These are phyloP conservation scores for Unio delphinus DNA, from an alignment of 2,888 invertebrate genomes.

Conservation along the genomic window DNA sequence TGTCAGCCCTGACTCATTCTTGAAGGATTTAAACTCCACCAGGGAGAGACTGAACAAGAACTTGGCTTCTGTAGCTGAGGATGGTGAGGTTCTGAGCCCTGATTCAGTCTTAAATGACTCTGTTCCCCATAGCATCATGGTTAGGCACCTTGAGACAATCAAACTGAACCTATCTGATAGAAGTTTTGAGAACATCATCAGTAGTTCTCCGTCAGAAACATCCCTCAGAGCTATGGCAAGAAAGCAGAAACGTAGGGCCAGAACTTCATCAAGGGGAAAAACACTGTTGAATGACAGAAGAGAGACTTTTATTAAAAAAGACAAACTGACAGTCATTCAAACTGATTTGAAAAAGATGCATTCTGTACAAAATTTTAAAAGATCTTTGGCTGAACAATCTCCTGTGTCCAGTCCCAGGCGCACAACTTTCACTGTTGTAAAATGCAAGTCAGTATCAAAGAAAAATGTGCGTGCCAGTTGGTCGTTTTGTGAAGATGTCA, in stretches of 20 bases:
- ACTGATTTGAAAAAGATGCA: conserved; percentile 20
- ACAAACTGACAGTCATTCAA: conserved; percentile 23
- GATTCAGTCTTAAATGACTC: conserved; percentile 40
- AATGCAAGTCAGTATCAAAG: neutral
- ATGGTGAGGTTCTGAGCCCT: conserved; percentile 17
- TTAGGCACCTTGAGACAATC: conserved; percentile 46
- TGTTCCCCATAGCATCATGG: conserved; percentile 47
- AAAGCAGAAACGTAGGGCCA: conserved; percentile 10
- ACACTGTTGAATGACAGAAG: conserved; percentile 10
- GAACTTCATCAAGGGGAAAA: conserved; percentile 1
- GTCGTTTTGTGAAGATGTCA: too few species aligned
- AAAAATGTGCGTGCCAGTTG: too few species aligned
- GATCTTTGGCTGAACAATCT: conserved; percentile 4
- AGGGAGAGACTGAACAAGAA: conserved; percentile 11
- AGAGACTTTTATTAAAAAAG: conserved; percentile 29
- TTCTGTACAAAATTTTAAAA: conserved; percentile 10
- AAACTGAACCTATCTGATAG: conserved; percentile 35
- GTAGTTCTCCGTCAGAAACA: too few species aligned
- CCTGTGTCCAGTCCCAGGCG: conserved; percentile 47
- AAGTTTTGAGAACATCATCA: conserved; percentile 15
- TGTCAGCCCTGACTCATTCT: conserved; percentile 52
- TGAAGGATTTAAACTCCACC: conserved; percentile 40
- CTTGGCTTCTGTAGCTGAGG: neutral
- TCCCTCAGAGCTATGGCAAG: neutral
- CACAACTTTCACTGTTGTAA: conserved; percentile 47